Base-by-base conservation (phyloP, 2,113 vertebrate species). In the Thoracochromis brauschi region DNA sequence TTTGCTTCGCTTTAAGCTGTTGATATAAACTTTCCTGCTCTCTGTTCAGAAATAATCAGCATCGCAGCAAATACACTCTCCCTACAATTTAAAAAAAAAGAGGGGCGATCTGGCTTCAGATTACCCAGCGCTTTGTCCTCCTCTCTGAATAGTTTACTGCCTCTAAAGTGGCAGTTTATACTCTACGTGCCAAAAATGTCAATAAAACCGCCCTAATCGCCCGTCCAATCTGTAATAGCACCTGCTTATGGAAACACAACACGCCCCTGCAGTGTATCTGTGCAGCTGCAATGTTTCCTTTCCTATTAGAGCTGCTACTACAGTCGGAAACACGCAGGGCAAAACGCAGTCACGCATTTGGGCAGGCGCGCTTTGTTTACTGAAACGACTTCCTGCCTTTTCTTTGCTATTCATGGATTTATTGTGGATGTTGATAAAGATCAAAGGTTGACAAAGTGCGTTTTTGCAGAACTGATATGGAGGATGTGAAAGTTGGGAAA, bases 161-260 rank as follows among this genome's bases (percentile, higher is more conserved):
- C 90, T 92, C 87, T 68, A 90, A 92, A 91, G 93, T 88, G 89
- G 90, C 87, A 89, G 92, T 94, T 95, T 93, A 92, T 92, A 89
- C 88, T 90, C 87, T 85, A 85, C 86, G 92, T 94, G 94, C 94
- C 94, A 96, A 93, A 96, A 89, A 95, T 95, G 93, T 95, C 93
- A 95, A 93, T 93, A 94, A 92, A 94, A 88, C 91, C 85, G 87
- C 90, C 93, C 82, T 93, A 94, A 95, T 96, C 94, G 78, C 49
- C 47, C 55, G n/a, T 87, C 87, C 88, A 26, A 94, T 95, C 94
- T 94, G 94, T 93, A 94, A 92, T 53, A 89, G 91, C 95, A 96
- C 92, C 94, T 96, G 95, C 88, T 92, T 91, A 63, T 75, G 92
- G 92, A 90, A 96, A 94, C 93, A 93, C 87, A 84, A 89, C 93